Percentiles rank a stretch among this genome's conserved stretches.
Evolutionary conservation across 1,140 invertebrate species (phyloP).

Genomic region (Ruditapes philippinarum): DNA sequence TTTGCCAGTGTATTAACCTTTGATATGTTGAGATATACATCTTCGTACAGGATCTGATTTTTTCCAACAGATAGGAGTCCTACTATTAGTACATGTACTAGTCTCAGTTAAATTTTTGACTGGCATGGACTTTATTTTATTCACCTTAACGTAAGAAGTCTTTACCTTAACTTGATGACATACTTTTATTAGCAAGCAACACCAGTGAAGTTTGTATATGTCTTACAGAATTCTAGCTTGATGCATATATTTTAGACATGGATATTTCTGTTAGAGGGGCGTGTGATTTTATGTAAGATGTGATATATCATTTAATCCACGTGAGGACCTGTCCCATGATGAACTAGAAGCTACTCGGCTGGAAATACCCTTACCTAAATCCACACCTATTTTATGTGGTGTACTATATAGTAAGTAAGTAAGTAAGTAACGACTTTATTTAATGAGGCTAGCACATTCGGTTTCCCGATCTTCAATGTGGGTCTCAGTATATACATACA

Average conservation of each 20-base stretch:
- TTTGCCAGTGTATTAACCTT: too few relatives aligned
- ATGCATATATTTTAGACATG: neutral
- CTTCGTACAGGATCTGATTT: too few relatives aligned
- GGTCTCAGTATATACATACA: too few relatives aligned
- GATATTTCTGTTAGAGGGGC: neutral
- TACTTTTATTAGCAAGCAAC: neutral
- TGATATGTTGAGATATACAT: too few relatives aligned
- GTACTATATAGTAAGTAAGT: constrained; percentile 37
- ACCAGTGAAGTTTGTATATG: neutral
- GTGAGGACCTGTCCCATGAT: neutral
- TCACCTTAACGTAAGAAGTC: neutral
- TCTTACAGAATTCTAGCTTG: neutral
- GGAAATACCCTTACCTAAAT: neutral
- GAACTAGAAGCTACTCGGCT: neutral
- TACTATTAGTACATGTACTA: neutral
- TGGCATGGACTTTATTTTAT: constrained; percentile 8
- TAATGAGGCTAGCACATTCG: too few relatives aligned
- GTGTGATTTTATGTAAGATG: constrained; percentile 5
- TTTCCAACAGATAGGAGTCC: too few relatives aligned
- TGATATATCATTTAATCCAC: neutral
- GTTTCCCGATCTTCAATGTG: too few relatives aligned
- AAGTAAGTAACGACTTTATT: too few relatives aligned
- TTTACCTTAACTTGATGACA: constrained; percentile 15
- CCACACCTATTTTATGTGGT: constrained; percentile 14
- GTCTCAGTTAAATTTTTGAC: constrained; percentile 1